A percentile compares a stretch with the other conserved stretches of the same genome.
phyloP scores from a whole-genome alignment of 2,888 invertebrate species.

The Tridacna crocea region DNA sequence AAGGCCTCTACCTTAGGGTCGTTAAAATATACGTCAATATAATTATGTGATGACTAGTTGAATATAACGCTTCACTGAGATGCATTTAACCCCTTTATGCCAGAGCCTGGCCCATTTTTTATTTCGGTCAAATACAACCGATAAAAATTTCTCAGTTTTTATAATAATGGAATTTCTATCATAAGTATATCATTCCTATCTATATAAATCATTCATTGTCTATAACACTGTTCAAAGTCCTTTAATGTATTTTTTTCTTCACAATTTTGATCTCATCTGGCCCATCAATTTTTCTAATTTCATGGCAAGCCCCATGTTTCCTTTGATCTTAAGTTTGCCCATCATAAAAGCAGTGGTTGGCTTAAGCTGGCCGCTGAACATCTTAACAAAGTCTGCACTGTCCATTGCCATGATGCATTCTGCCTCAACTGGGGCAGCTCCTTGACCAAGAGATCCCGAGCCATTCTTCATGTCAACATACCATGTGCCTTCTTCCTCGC shows the following conservation, averaged over 20 bases:
- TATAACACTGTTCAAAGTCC: too few relatives aligned
- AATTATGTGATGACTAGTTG: too few relatives aligned
- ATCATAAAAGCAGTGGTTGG: constrained; percentile 97
- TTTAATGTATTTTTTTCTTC: not conserved
- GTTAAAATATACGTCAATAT: too few relatives aligned
- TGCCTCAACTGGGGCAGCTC: constrained; percentile 88
- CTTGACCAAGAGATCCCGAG: constrained; percentile 91
- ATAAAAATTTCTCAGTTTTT: too few relatives aligned
- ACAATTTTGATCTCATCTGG: constrained; percentile 66
- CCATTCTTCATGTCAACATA: constrained; percentile 95
- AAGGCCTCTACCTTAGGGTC: too few relatives aligned
- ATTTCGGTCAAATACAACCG: too few relatives aligned
- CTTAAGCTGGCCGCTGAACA: constrained; percentile 91
- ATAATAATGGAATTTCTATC: too few relatives aligned
- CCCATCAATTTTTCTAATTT: constrained; percentile 89
- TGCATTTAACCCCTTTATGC: too few relatives aligned
- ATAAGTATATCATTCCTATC: too few relatives aligned
- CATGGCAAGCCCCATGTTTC: constrained; percentile 96
- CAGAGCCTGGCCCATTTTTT: too few relatives aligned
- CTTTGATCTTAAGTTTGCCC: constrained; percentile 96
- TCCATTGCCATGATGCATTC: constrained; percentile 95
- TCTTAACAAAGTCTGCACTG: constrained; percentile 85
- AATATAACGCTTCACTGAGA: too few relatives aligned
- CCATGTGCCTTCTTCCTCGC: constrained; percentile 90
- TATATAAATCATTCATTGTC: too few relatives aligned